A percentile compares a stretch with the other conserved stretches of the same genome.
phyloP scores from a whole-genome alignment of 2,888 invertebrate genomes.

The Perithous albicinctus region DNA sequence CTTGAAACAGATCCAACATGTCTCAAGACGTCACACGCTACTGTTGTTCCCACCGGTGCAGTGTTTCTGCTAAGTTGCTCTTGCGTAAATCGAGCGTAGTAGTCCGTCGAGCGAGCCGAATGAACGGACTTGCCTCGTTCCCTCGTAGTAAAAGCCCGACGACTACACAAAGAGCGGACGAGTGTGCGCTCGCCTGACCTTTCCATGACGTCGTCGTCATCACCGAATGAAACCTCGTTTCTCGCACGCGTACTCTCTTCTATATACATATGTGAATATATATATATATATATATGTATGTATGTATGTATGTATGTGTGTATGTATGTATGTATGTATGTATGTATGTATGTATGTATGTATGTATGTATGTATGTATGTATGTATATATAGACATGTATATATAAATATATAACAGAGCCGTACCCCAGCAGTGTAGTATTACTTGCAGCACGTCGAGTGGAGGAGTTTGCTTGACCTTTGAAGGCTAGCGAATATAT shows the following conservation, averaged over 20 bases:
- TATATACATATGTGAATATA: constrained; percentile 1
- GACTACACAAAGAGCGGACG: constrained; percentile 14
- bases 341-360: not conserved
- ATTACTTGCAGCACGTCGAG: constrained; percentile 7
- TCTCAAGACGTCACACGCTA: constrained; percentile 6
- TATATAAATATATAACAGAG: not conserved
- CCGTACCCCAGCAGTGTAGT: constrained; percentile 2
- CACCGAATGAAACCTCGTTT: constrained; percentile 45
- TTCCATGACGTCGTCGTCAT: constrained; percentile 52
- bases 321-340: constrained; percentile 3
- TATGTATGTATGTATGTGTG: too few relatives aligned
- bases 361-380: constrained; percentile 2
- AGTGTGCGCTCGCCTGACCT: constrained; percentile 52
- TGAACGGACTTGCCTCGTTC: constrained; percentile 33
- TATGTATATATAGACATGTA: not conserved
- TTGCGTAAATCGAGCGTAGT: constrained; percentile 48
- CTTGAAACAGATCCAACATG: constrained; percentile 1
- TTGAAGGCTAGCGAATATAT: constrained; percentile 50
- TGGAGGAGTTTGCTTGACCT: constrained; percentile 48
- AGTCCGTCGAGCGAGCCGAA: constrained; percentile 25
- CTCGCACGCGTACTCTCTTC: constrained; percentile 27
- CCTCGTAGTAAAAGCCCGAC: constrained; percentile 22
- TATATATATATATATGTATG: not conserved
- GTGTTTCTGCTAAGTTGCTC: constrained; percentile 7
- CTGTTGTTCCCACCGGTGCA: constrained; percentile 4